Evolutionary conservation across 2,888 invertebrate genomes (phyloP).

Genomic region (Drosophila anomalata): DNA sequence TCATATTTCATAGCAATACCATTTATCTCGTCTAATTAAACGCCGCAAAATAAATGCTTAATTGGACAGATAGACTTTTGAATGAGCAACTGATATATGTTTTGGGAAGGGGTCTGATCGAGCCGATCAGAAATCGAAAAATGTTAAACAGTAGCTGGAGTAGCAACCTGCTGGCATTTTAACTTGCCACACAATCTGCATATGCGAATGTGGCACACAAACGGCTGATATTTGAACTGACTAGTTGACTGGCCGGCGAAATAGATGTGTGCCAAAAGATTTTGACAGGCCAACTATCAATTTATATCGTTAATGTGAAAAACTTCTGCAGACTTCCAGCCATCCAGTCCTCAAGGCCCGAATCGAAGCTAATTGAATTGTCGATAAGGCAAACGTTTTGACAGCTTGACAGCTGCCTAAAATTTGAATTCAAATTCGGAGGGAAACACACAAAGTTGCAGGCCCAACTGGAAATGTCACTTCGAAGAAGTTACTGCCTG

Average conservation of each 20-base stretch:
- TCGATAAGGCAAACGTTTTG: constrained; percentile 77
- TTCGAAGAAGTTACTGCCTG: constrained; percentile 67
- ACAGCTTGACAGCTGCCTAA: constrained; percentile 66
- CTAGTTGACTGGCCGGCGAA: constrained; percentile 41
- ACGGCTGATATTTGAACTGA: constrained; percentile 61
- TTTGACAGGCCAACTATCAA: constrained; percentile 75
- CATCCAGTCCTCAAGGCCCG: constrained; percentile 53
- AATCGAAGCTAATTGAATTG: constrained; percentile 76
- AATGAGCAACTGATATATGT: constrained; percentile 52
- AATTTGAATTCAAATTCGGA: constrained; percentile 13
- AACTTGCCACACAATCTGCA: constrained; percentile 54
- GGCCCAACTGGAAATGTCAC: constrained; percentile 31
- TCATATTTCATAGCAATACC: constrained; percentile 48
- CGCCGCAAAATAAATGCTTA: constrained; percentile 63
- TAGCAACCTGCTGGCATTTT: constrained; percentile 38
- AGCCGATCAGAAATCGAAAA: constrained; percentile 35
- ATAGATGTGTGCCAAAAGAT: constrained; percentile 75
- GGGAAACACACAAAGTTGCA: constrained; percentile 1
- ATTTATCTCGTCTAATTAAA: constrained; percentile 74
- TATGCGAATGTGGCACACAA: constrained; percentile 28
- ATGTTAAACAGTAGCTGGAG: constrained; percentile 39
- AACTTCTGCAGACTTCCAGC: constrained; percentile 23
- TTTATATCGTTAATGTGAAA: constrained; percentile 57
- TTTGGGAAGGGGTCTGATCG: constrained; percentile 28
- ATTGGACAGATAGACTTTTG: constrained; percentile 78